These are phyloP conservation scores for Protonibea diacanthus DNA, from an alignment of 2,797 vertebrate species.

Conservation along the genomic window DNA sequence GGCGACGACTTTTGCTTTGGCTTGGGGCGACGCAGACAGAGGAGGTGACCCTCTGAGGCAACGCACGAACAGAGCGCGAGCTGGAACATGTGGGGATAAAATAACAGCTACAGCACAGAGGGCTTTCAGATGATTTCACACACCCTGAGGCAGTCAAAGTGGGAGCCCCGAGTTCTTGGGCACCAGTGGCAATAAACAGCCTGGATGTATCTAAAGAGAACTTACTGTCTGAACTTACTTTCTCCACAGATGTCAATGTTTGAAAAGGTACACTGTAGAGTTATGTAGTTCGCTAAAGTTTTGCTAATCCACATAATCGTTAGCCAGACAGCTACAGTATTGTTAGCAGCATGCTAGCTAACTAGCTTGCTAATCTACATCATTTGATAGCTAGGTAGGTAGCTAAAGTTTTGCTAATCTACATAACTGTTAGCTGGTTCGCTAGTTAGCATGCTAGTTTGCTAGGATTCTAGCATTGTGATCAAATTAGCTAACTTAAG, in stretches of 20 bases:
- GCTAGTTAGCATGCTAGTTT: too few species aligned
- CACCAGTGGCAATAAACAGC: neutral
- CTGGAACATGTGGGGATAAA: neutral
- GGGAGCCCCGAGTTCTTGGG: neutral
- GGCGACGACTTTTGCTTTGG: slow-evolving; percentile 23
- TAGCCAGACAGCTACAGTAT: too few species aligned
- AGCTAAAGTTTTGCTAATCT: too few species aligned
- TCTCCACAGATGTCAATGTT: neutral
- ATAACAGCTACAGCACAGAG: neutral
- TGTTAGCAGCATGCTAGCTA: too few species aligned
- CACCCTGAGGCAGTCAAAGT: slow-evolving; percentile 9
- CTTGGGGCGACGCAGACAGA: slow-evolving; percentile 19
- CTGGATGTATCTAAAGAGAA: neutral
- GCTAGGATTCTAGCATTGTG: too few species aligned
- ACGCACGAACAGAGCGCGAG: neutral
- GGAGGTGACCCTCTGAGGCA: slow-evolving; percentile 12
- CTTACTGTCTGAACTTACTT: neutral
- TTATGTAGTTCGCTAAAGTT: too few species aligned
- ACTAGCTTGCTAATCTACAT: too few species aligned
- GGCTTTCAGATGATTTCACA: slow-evolving; percentile 26
- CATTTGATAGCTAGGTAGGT: too few species aligned
- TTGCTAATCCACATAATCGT: too few species aligned
- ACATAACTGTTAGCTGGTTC: too few species aligned
- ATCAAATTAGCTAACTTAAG: too few species aligned
- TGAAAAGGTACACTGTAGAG: neutral